Evolutionary conservation across 2,797 vertebrate genomes (phyloP), one percentile per base, ranked within the genome.

Genomic region (Pseudochaenichthys georgianus): DNA sequence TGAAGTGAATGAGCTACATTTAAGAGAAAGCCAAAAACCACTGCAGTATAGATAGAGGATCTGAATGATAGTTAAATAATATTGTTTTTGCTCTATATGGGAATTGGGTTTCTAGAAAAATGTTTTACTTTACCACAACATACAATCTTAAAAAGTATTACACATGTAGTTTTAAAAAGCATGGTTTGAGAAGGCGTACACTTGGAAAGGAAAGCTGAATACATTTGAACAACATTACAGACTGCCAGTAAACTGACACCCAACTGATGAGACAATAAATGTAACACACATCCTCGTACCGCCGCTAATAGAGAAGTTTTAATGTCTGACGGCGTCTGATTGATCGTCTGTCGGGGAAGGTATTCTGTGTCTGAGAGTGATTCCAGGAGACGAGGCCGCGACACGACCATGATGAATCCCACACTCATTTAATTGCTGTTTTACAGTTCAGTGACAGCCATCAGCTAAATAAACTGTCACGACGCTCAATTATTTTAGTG

Each of bases 391-490:
- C 83, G 79, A 88, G 80, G 83, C 84, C 41, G 10, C 31, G 79
- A 87, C 88, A 78, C 55, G 73, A 87, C 77, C 77, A 83, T 77
- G 83, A 88, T 89, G 80, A 84, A 92, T 88, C 72, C 87, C 83
- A 69, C 79, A 47, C 73, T 87, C 83, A 59, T 75, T 89, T 92
- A 91, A 89, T 93, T 91, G 87, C 77, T 80, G 85, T 87, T 86
- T 88, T 86, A 85, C 87, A 88, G 81, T 90, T 87, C 86, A 82
- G 80, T 76, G 86, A 77, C 86, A 89, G 87, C 73, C 81, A 77
- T 89, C 87, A 85, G 83, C 87, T 84, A 84, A 89, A 92, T 90
- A 87, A 89, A 81, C 82, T 82, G 88, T 87, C 91, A 87, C 42
- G 70, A 65, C 75, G 80, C 12, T 53, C 82, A 87, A 86, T 90